Base-by-base conservation (phyloP, 2,797 vertebrate genomes). In the Malurus leucopterus region DNA sequence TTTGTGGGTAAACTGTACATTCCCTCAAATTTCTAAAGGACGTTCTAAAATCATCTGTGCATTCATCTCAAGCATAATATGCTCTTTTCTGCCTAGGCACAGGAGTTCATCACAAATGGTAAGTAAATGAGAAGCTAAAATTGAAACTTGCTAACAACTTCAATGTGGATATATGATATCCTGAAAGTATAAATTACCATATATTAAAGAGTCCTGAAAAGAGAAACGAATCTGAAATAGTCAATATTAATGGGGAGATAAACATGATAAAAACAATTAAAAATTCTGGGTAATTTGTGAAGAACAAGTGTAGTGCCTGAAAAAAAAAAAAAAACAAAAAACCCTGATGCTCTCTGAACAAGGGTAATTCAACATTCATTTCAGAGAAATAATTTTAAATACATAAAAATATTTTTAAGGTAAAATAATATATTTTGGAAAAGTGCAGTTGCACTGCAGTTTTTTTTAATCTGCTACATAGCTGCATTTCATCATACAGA, bases 91-190 rank as follows among this genome's bases (percentile, higher is more conserved):
- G 75, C 54, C 34, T 64, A 79, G 30, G 67, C n/a, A 13, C 29
- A 50, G 68, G 64, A 72, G 20, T 73, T 58, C 40, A 58, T 90
- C 81, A 62, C 44, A 80, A 82, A 89, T 54, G 30, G 51, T 63
- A 68, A 84, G 68, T 53, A 91, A 64, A 71, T 34, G 15, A 76
- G 72, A 71, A 85, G 53, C 80, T 82, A 89, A 90, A 85, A 77
- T 3, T 46, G 72, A 76, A 91, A 74, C 32, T 67, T 75, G 41
- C 36, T 88, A 88, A 58, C 55, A 76, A 32, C 41, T 82, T 90
- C 53, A 81, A 12, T 74, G 22, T n/a, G 34, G 59, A 67, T 40
- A 49, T 11, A 58, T 18, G 36, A 73, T 84, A 84, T 64, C 17
- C 78, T 88, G 64, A 47, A 89, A 87, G 30, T 83, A 44, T 43